Conservation (phyloP, 2,888 invertebrate genomes). For the Leucoma salicis region DNA sequence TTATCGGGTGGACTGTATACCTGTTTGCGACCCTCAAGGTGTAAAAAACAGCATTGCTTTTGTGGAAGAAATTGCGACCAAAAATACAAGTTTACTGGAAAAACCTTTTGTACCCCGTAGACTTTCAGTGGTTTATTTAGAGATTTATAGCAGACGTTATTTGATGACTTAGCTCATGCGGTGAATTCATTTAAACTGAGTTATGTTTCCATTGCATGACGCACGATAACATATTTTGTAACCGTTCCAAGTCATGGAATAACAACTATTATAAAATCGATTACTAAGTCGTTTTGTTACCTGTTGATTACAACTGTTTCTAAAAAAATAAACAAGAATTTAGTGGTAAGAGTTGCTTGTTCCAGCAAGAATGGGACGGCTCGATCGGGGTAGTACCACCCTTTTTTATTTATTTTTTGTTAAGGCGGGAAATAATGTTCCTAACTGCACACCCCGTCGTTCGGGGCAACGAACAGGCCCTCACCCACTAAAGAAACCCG, state of each 20-base stretch:
- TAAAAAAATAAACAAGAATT: conserved; percentile 1
- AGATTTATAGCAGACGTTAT: conserved; percentile 36
- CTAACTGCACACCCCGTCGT: no score
- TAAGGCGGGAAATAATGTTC: no score
- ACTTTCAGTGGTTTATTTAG: conserved; percentile 16
- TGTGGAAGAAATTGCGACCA: no score
- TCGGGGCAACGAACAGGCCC: no score
- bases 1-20: no score
- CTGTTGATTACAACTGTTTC: conserved; percentile 33
- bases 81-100: conserved; percentile 23
- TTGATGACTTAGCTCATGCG: conserved; percentile 34
- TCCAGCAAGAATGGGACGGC: no score
- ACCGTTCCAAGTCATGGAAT: conserved; percentile 46
- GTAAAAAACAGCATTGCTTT: no score
- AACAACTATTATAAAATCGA: conserved; percentile 43
- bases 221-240: conserved; percentile 42
- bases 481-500: no score
- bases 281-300: conserved; percentile 34
- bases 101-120: conserved; percentile 5
- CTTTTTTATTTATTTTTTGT: no score
- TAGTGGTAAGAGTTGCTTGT: no score
- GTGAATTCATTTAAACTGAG: conserved; percentile 40
- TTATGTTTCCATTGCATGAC: conserved; percentile 47
- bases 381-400: no score
- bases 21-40: no score